Evolutionary conservation across 2,113 vertebrate genomes (phyloP), one percentile per base, ranked within the genome.

Genomic region (Petaurus breviceps): DNA sequence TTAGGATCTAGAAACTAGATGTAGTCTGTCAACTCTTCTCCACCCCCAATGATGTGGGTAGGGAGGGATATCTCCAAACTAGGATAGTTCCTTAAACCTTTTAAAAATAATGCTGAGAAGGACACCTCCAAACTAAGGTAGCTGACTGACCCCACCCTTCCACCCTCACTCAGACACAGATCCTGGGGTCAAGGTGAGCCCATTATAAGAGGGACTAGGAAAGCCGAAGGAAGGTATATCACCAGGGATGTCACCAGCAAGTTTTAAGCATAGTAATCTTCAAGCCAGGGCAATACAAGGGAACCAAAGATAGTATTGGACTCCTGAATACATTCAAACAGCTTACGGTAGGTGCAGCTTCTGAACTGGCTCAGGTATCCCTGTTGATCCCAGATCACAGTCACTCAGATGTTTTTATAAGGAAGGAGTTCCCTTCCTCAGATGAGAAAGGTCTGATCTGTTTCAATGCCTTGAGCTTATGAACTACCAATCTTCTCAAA

Each of bases 41-140:
- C n/a, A 0, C 6, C 68, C 7, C 3, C 7, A 43, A 22, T n/a
- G 12, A n/a, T 16, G 14, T 0, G 1, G 14, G 10, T 43, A 84
- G 5, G 6, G 37, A 43, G 6, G 19, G 16, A 84, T 77, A n/a
- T 43, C 68, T 22, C n/a, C n/a, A 84, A 84, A 43, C 19, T 43
- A 43, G n/a, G 37, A 22, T 84, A 43, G n/a, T 84, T 19, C 7
- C 37, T 84, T n/a, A 84, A 84, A 43, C 5, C 24, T 14, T 77
- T 77, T 68, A 68, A 77, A 68, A 77, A 22, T 77, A 43, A 31
- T 22, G 4, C 22, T 84, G 68, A 84, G 61, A 77, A 77, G 12
- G 14, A 37, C 19, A 84, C 19, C 6, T 84, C 68, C 37, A 22
- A n/a, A 77, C 5, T 77, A 77, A 31, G 37, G 16, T 77, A 77